phyloP scores from a whole-genome alignment of 2,113 vertebrate genomes.

The Hippocampus abdominalis region DNA sequence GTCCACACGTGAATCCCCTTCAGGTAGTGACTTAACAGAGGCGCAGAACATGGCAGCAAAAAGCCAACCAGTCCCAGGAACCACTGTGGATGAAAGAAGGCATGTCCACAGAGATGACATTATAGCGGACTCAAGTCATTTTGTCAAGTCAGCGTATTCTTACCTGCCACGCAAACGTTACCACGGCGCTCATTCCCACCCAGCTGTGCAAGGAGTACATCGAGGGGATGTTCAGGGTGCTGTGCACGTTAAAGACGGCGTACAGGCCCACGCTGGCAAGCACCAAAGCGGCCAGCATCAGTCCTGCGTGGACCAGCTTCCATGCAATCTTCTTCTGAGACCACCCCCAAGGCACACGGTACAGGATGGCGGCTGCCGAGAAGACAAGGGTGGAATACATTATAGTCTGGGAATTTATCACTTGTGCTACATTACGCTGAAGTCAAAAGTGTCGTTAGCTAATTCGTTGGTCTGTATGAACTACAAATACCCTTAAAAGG shows the following conservation, averaged over 20 bases:
- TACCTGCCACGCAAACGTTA: constrained; percentile 32
- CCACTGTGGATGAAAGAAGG: constrained; percentile 10
- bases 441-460: no score
- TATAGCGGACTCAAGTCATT: not conserved
- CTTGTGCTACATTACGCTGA: no score
- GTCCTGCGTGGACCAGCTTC: constrained; percentile 34
- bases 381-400: not conserved
- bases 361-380: constrained; percentile 18
- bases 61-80: constrained; percentile 25
- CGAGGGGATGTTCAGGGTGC: not conserved
- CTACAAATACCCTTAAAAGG: not conserved
- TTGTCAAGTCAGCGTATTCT: not conserved
- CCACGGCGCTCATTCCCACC: constrained; percentile 30
- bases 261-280: constrained; percentile 27
- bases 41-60: constrained; percentile 19
- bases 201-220: constrained; percentile 39
- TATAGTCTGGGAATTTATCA: no score
- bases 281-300: constrained; percentile 20
- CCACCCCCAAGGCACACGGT: constrained; percentile 27
- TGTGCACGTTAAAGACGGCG: constrained; percentile 25
- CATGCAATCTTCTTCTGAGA: constrained; percentile 14
- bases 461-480: not conserved
- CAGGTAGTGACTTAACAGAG: constrained; percentile 1
- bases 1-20: constrained; percentile 30
- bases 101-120: no score